phyloP scores from a whole-genome alignment of 2,113 vertebrate species.

The Mastomys natalensis region DNA sequence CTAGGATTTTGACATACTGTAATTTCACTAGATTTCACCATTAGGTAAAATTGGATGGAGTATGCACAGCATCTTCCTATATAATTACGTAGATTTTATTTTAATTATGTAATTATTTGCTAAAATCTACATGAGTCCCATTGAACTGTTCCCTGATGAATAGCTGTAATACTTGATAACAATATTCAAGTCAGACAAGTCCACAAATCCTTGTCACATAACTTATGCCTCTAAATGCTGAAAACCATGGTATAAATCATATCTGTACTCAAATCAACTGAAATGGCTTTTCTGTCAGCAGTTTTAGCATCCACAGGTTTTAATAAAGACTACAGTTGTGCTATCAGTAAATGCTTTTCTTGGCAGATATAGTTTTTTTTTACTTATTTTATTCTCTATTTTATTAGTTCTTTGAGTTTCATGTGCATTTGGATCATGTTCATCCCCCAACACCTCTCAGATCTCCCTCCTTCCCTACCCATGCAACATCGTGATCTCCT shows the following conservation, averaged over 20 bases:
- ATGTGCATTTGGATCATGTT: neutral
- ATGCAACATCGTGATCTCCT: neutral
- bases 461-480: no score
- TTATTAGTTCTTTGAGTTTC: neutral
- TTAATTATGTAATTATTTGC: slow-evolving; percentile 43
- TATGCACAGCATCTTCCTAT: neutral
- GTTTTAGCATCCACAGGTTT: slow-evolving; percentile 47
- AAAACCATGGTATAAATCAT: neutral
- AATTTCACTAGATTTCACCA: neutral
- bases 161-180: neutral
- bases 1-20: neutral
- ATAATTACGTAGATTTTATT: neutral
- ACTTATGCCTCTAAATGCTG: slow-evolving; percentile 33
- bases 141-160: neutral
- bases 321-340: slow-evolving; percentile 53
- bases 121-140: slow-evolving; percentile 32
- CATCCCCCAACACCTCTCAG: no score
- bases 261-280: slow-evolving; percentile 35
- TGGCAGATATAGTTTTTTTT: neutral
- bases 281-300: slow-evolving; percentile 26
- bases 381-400: neutral
- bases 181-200: slow-evolving; percentile 9
- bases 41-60: neutral
- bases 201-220: neutral
- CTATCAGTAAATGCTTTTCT: slow-evolving; percentile 26